A percentile compares a stretch with the other conserved stretches of the same genome.
Conservation (phyloP, 2,888 invertebrate genomes). For the Melanophora roralis region DNA sequence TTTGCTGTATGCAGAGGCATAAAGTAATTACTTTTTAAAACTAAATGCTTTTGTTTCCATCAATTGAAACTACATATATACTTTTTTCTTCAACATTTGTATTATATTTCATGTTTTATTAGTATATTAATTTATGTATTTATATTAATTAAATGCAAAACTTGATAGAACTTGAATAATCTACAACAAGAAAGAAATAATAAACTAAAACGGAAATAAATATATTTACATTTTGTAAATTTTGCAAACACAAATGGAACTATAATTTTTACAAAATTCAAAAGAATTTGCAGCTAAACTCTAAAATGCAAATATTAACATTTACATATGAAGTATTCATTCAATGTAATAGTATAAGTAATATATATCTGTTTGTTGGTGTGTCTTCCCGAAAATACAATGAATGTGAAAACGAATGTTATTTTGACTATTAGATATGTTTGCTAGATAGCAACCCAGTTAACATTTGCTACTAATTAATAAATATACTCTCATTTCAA, state of each 20-base stretch:
- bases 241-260: conserved; percentile 44
- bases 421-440: conserved; percentile 9
- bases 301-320: conserved; percentile 29
- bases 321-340: conserved; percentile 47
- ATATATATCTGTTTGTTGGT: background rate
- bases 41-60: no score
- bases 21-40: no score
- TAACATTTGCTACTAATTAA: no score
- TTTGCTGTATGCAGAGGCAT: no score
- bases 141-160: background rate
- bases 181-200: conserved; percentile 30
- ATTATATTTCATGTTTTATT: no score
- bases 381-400: background rate
- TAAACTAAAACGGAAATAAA: conserved; percentile 52
- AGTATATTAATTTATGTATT: no score
- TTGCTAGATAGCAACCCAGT: no score
- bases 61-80: no score
- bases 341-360: conserved; percentile 23
- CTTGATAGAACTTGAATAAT: background rate
- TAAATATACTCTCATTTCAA: no score
- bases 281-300: conserved; percentile 20
- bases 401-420: conserved; percentile 7
- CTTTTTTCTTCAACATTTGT: no score
- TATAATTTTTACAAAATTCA: conserved; percentile 18
- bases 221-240: conserved; percentile 55